A percentile compares a stretch with the other conserved stretches of the same genome.
Conservation (phyloP, 2,113 vertebrate genomes). For the Hymenochirus boettgeri region DNA sequence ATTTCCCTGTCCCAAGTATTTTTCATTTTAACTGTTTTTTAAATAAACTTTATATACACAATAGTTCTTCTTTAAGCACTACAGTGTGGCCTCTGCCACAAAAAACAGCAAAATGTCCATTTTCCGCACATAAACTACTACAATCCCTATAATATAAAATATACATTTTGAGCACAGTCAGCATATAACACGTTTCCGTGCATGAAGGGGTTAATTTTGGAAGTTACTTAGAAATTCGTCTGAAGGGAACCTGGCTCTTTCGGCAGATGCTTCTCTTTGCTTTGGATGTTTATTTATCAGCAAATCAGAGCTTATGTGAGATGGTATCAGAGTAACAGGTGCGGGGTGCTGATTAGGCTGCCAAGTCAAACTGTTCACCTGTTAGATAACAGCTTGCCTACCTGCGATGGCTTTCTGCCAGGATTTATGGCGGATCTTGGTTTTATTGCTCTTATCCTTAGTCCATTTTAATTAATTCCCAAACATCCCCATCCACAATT, state of each 20-base stretch:
- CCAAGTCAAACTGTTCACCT: constrained; percentile 68
- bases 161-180: too few species aligned
- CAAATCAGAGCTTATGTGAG: constrained; percentile 69
- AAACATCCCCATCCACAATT: too few species aligned
- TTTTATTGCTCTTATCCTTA: constrained; percentile 57
- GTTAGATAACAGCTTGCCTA: constrained; percentile 65
- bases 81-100: too few species aligned
- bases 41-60: too few species aligned
- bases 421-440: constrained; percentile 63
- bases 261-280: constrained; percentile 70
- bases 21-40: too few species aligned
- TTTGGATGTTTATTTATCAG: constrained; percentile 70
- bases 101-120: too few species aligned
- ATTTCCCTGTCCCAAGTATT: too few species aligned
- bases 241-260: constrained; percentile 51
- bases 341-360: constrained; percentile 65
- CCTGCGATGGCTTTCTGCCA: constrained; percentile 67
- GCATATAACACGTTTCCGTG: too few species aligned
- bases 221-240: constrained; percentile 4
- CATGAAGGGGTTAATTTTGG: constrained; percentile 6
- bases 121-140: too few species aligned
- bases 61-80: too few species aligned
- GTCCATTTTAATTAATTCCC: neutral
- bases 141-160: too few species aligned
- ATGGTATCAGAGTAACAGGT: constrained; percentile 72